Base-by-base conservation (phyloP, 2,888 invertebrate species). In the Phaonia tiefii region DNA sequence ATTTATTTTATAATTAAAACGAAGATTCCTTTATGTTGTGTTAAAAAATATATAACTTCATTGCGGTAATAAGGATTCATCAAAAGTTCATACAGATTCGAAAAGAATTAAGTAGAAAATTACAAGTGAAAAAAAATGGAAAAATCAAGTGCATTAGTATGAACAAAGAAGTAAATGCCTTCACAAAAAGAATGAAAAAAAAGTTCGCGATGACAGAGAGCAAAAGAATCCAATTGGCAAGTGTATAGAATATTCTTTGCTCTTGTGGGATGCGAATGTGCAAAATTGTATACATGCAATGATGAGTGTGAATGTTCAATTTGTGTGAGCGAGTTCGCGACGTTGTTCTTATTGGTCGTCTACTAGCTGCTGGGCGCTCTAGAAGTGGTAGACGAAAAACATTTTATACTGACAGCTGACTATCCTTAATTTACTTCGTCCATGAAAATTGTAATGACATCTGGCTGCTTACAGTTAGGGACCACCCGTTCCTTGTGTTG, bases 91-190 rank as follows among this genome's bases (percentile, higher is more conserved):
- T 11, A 26, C 13, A 11, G 15, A 2, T 2, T 44, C 31, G 31
- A 31, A 56, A 15, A 1, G 58, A 37, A 46, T 31, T 58, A 11
- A 31, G n/a, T 22, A 11, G 8, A 26, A 58, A 65, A 60, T 2
- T 7, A 7, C 15, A 26, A 69, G 10, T 46, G 44, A 39, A 80
- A 26, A 67, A 51, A 72, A 51, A 37, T 60, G 13, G 1, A 46
- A 75, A 69, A 73, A 60, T 66, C 71, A 77, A 81, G 77, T 81
- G 80, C 60, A 72, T 11, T 56, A 67, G 63, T 31, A 31, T 75
- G 58, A 69, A 67, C 58, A 78, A 67, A 76, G 63, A 49, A 58
- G 11, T 10, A 79, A 75, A 78, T 81, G n/a, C 78, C 78, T 78
- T 63, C 25, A 78, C 81, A 78, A 78, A 46, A 72, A 51, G 65